Evolutionary conservation across 2,113 vertebrate species (phyloP).

Genomic region (Terrapene triunguis): DNA sequence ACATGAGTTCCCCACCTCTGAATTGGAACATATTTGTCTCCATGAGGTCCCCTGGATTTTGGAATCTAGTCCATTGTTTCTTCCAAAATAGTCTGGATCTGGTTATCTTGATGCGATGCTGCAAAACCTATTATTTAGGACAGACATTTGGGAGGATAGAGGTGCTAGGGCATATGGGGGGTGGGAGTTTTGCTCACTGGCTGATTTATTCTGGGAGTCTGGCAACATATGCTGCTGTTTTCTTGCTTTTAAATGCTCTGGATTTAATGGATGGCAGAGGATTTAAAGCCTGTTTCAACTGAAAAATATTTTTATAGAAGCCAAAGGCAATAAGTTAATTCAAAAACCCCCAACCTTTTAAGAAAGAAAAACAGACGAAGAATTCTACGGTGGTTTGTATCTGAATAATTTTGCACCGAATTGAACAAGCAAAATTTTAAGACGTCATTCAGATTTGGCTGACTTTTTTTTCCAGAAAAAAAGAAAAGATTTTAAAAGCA

Average conservation of each 20-base stretch:
- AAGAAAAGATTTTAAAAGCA: not conserved
- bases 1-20: not conserved
- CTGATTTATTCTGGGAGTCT: not conserved
- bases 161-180: not conserved
- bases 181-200: not conserved
- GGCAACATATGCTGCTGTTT: not conserved
- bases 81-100: not conserved
- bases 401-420: not conserved
- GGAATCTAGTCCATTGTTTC: not conserved
- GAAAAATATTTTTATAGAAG: not conserved
- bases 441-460: not conserved
- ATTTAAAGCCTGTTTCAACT: not conserved
- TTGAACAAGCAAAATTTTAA: not conserved
- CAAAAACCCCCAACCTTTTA: not conserved
- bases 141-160: not conserved
- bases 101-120: not conserved
- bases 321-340: not conserved
- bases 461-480: not conserved
- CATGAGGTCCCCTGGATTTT: not conserved
- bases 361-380: not conserved
- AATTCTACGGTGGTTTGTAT: not conserved
- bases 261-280: not conserved
- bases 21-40: not conserved
- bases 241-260: not conserved
- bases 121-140: not conserved